Conservation (phyloP, 2,888 invertebrate species). For the Mimumesa dahlbomi region DNA sequence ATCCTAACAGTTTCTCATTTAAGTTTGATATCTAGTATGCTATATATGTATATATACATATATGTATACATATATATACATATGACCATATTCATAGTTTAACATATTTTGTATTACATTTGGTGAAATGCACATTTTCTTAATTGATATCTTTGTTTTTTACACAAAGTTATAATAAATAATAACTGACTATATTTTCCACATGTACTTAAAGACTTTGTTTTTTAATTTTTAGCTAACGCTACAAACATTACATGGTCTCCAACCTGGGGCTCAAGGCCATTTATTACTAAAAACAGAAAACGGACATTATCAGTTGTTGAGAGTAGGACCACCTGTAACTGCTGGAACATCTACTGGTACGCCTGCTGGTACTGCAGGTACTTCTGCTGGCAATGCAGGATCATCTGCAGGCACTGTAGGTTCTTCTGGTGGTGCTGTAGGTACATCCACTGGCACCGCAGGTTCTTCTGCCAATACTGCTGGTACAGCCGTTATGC, state of each 20-base stretch:
- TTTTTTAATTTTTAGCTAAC: conserved; percentile 86
- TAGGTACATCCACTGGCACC: no score
- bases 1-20: not conserved
- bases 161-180: no score
- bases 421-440: no score
- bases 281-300: conserved; percentile 97
- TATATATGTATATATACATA: conserved; percentile 1
- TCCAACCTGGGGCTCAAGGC: conserved; percentile 91
- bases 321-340: conserved; percentile 93
- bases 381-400: no score
- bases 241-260: conserved; percentile 91
- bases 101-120: no score
- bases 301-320: conserved; percentile 96
- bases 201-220: no score
- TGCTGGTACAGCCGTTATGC: conserved; percentile 79
- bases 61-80: not conserved
- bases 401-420: no score
- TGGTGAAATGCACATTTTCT: no score
- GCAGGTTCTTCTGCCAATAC: no score
- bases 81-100: no score
- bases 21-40: not conserved
- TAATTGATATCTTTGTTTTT: no score
- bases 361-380: conserved; percentile 79
- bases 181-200: no score
- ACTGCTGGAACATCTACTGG: conserved; percentile 81